Evolutionary conservation across 2,888 invertebrate species (phyloP).

Genomic region (Hirtodrosophila histrioides): DNA sequence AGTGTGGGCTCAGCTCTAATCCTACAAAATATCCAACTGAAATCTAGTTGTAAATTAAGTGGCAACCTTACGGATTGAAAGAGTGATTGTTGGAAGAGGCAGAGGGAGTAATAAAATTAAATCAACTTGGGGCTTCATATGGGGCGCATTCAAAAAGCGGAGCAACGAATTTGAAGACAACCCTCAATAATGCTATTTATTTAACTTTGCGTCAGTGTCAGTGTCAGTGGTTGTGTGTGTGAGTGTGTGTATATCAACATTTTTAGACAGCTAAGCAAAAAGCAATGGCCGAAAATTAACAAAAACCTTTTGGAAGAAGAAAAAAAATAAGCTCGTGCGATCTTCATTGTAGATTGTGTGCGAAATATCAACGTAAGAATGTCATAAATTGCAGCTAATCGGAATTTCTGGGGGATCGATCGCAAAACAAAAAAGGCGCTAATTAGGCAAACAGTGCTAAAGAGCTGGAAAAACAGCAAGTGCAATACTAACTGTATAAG

Average conservation of each 20-base stretch:
- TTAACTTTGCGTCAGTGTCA: constrained; percentile 5
- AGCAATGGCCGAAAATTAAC: constrained; percentile 38
- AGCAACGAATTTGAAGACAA: constrained; percentile 10
- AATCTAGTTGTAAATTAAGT: constrained; percentile 1
- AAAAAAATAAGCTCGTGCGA: constrained; percentile 40
- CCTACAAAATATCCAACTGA: constrained; percentile 3
- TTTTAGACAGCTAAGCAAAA: constrained; percentile 52
- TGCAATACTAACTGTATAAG: constrained; percentile 46
- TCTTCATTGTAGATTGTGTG: constrained; percentile 56
- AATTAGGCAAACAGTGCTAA: constrained; percentile 51
- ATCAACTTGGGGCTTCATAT: too few relatives aligned
- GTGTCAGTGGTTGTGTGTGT: constrained; percentile 6
- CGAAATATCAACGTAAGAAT: constrained; percentile 36
- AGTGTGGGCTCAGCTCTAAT: too few relatives aligned
- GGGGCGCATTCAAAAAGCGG: neutral
- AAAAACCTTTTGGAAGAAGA: constrained; percentile 25
- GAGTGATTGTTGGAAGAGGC: neutral
- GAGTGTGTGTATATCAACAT: constrained; percentile 14
- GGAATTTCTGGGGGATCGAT: constrained; percentile 40
- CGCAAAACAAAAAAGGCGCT: constrained; percentile 38
- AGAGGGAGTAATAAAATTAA: too few relatives aligned
- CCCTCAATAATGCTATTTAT: constrained; percentile 9
- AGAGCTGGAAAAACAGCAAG: constrained; percentile 22
- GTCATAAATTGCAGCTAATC: constrained; percentile 73
- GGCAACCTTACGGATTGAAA: neutral